Evolutionary conservation across 2,113 vertebrate species (phyloP).

Genomic region (Gymnorhina tibicen): DNA sequence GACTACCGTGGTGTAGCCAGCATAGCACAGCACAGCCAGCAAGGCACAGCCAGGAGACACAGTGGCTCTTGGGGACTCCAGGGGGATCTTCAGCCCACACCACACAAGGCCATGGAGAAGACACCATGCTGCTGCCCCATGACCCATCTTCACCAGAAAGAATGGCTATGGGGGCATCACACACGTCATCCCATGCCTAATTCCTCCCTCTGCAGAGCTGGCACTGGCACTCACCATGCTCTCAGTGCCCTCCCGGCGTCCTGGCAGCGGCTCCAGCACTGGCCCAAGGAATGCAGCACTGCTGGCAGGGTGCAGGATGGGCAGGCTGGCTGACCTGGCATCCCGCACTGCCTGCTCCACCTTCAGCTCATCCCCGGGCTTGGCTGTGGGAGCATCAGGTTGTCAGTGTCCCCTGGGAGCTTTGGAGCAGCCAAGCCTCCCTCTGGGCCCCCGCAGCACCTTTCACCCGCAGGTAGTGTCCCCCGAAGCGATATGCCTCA

Average conservation of each 20-base stretch:
- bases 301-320: conserved; percentile 76
- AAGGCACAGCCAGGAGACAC: neutral
- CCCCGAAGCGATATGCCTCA: conserved; percentile 91
- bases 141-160: neutral
- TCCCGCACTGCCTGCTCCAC: conserved; percentile 87
- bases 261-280: conserved; percentile 63
- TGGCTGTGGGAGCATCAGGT: conserved; percentile 65
- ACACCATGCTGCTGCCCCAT: rapidly evolving
- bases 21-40: neutral
- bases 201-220: too few relatives aligned
- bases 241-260: conserved; percentile 74
- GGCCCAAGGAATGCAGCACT: conserved; percentile 71
- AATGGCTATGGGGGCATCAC: neutral
- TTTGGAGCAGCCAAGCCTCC: neutral
- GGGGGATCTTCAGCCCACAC: neutral
- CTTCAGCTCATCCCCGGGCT: conserved; percentile 85
- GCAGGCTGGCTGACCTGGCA: conserved; percentile 81
- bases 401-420: neutral
- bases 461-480: conserved; percentile 95
- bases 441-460: conserved; percentile 46
- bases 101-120: neutral
- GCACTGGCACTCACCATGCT: conserved; percentile 77
- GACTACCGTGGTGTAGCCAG: rapidly evolving
- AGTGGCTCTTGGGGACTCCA: rapidly evolving
- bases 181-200: rapidly evolving